Evolutionary conservation across 2,888 invertebrate genomes (phyloP), one percentile per base, ranked within the genome.

Genomic region (Limnephilus marmoratus): DNA sequence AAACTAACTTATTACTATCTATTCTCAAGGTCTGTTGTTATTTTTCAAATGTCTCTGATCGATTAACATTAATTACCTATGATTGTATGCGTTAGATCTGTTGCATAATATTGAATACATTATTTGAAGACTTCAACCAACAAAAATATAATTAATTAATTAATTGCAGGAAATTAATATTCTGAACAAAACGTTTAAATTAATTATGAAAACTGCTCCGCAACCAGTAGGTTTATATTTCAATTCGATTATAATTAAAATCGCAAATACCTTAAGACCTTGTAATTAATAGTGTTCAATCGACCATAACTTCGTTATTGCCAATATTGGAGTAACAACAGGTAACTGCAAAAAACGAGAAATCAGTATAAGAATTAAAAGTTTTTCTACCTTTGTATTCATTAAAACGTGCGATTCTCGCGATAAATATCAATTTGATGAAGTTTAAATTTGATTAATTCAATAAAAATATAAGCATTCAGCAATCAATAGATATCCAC

Each of bases 251-350:
- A 31, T 12, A 82, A 18, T 18, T 82, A 82, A 82, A 82, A 34
- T 82, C 82, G 18, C 18, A 82, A 88, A 53, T 37, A 68, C 29
- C 9, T 34, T 1, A 29, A 5, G 34, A 68, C 87, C 87, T 87
- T 87, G 87, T 53, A 87, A 68, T 87, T 87, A 53, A 87, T 68
- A 5, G 53, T 53, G 53, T 13, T 68, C 68, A 87, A 12, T 68
- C 87, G 87, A 11, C 29, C 87, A 24, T 82, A 34, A 34, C 82
- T 13, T 82, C 34, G 31, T 31, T 31, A 82, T 82, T 82, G 18
- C 82, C 82, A 34, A 82, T 34, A 31, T 82, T 82, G 9, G 34
- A 18, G 82, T 34, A 34, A 5, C 31, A 34, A 31, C 31, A 82
- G 15, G 34, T 18, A 34, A 34, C 24, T 68, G 68, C 68, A 68